Evolutionary conservation across 2,888 invertebrate species (phyloP).

Genomic region (Oxyscelio sp.): DNA sequence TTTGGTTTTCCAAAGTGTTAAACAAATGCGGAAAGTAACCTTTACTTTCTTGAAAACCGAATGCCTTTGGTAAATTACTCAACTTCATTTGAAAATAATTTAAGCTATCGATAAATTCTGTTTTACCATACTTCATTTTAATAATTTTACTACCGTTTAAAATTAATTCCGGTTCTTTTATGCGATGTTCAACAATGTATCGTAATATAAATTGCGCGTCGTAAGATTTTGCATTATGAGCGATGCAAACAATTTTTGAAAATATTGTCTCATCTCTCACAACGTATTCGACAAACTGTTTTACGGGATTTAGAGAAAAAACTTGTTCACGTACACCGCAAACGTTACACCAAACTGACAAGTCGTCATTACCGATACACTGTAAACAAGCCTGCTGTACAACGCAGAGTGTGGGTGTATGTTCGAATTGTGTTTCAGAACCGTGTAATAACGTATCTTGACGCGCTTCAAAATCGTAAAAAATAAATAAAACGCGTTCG

Average conservation of each 20-base stretch:
- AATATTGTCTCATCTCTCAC: no score
- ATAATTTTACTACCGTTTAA: no score
- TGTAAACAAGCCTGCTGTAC: conserved; percentile 1
- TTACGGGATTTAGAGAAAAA: no score
- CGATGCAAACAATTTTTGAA: no score
- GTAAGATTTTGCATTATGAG: no score
- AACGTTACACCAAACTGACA: neutral
- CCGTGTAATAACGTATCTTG: conserved; percentile 1
- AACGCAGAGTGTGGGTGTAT: conserved; percentile 18
- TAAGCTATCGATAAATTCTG: no score
- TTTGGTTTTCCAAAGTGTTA: conserved; percentile 69
- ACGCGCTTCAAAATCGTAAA: no score
- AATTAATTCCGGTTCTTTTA: conserved; percentile 40
- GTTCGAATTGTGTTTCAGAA: conserved; percentile 6
- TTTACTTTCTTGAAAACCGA: no score
- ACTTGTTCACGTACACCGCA: conserved; percentile 35
- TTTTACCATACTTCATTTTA: conserved; percentile 51
- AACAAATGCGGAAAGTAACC: no score
- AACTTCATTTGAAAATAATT: conserved; percentile 79
- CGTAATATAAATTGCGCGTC: neutral
- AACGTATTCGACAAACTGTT: no score
- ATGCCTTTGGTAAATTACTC: conserved; percentile 76
- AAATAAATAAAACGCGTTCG: no score
- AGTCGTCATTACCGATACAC: neutral
- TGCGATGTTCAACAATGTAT: neutral